Conservation (phyloP, 2,113 vertebrate species). For the Rhinichthys klamathensis region DNA sequence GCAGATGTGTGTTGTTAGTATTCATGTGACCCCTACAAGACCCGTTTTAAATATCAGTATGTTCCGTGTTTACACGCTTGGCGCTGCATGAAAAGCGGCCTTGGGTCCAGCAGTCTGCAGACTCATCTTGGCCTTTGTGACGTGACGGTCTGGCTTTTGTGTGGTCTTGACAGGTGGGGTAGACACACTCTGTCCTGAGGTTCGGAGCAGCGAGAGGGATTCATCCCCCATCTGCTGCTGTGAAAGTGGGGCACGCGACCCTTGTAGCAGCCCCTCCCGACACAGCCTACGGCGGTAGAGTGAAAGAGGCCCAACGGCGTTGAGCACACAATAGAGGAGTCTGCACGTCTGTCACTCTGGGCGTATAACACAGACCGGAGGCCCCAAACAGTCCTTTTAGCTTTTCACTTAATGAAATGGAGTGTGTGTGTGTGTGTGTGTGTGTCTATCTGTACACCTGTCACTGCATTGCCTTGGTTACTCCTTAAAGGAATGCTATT, state of each 20-base stretch:
- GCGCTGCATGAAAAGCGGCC: slow-evolving; percentile 7
- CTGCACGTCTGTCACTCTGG: slow-evolving; percentile 43
- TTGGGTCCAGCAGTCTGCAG: slow-evolving; percentile 16
- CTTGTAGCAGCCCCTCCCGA: neutral
- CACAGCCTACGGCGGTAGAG: neutral
- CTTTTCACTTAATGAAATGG: slow-evolving; percentile 37
- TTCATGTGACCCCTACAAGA: slow-evolving; percentile 38
- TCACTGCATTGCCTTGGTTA: slow-evolving; percentile 29
- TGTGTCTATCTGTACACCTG: slow-evolving; percentile 29
- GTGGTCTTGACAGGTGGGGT: slow-evolving; percentile 28
- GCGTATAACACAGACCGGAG: slow-evolving; percentile 2
- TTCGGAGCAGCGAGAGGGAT: slow-evolving; percentile 35
- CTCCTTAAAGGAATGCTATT: slow-evolving; percentile 33
- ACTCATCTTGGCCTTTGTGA: slow-evolving; percentile 39
- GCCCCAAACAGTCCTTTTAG: slow-evolving; percentile 2
- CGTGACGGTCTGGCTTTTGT: slow-evolving; percentile 33
- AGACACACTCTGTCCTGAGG: slow-evolving; percentile 39
- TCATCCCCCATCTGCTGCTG: slow-evolving; percentile 54
- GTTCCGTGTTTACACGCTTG: slow-evolving; percentile 4
- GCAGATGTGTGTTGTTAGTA: slow-evolving; percentile 44
- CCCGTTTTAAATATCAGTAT: slow-evolving; percentile 36
- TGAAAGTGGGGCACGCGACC: slow-evolving; percentile 41
- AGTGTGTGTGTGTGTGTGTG: neutral
- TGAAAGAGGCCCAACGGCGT: slow-evolving; percentile 25
- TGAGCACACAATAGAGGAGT: slow-evolving; percentile 45